Evolutionary conservation across 2,113 vertebrate species (phyloP), one percentile per base, ranked within the genome.

Genomic region (Dascyllus trimaculatus): DNA sequence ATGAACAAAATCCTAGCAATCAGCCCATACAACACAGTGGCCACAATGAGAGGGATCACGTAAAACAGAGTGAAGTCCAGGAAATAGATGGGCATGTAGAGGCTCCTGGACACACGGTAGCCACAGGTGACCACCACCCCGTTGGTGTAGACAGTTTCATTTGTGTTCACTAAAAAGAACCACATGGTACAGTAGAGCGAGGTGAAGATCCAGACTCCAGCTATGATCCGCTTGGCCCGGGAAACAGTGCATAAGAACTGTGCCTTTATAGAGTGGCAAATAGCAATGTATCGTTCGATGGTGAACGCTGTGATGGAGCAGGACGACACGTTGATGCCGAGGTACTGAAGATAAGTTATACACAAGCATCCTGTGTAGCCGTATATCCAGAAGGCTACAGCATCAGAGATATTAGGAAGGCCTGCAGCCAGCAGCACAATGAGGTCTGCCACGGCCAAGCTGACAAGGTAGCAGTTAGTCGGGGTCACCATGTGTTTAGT

Each of bases 401-500:
- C 95, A 15, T 96, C 92, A 0, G 95, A 95, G 84, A 96, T 95
- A 26, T 96, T 95, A 19, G 96, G 96, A 71, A 96, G 93, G 17
- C 95, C 94, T 0, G 96, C 96, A 0, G 94, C 95, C 83, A 96
- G 75, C 7, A 97, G 94, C 48, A 97, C 96, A 2, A 96, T 94
- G 58, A 97, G 94, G 81, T 97, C 95, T 0, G 96, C 95, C 0
- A 95, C 81, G 0, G 96, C 96, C 87, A 97, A 92, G 64, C 96
- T 97, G 75, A 96, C 96, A 24, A 97, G 91, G 89, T 96, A 96
- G 76, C 95, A 97, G 91, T 96, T 96, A 45, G 96, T 97, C 22
- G 96, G 94, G 9, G 96, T 97, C 88, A 95, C 93, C 96, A 96
- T 95, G 89, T 96, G 95, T 71, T 93, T 95, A 59, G 93, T 94